Evolutionary conservation across 2,888 invertebrate genomes (phyloP).

Genomic region (Megastigmus dorsalis): DNA sequence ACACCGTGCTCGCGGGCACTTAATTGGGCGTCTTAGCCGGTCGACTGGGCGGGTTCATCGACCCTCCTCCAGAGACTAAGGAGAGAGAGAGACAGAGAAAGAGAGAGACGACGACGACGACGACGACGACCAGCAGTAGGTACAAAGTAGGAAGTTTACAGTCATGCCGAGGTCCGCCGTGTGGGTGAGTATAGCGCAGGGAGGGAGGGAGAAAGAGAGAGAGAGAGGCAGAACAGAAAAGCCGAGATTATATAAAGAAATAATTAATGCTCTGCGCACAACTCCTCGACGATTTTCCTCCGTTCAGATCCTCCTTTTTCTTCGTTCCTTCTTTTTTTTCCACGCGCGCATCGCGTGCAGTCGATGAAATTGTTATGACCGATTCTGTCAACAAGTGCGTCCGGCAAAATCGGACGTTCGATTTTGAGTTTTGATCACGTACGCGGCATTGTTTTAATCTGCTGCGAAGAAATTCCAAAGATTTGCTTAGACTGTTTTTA

Average conservation of each 20-base stretch:
- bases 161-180: constrained; percentile 26
- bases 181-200: constrained; percentile 1
- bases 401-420: no score
- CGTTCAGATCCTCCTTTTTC: background rate
- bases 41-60: constrained; percentile 49
- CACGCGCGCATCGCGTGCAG: background rate
- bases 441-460: no score
- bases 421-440: no score
- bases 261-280: constrained; percentile 45
- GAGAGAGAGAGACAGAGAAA: background rate
- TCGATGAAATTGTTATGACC: background rate
- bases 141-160: constrained; percentile 52
- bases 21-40: constrained; percentile 52
- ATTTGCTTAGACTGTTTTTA: no score
- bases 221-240: no score
- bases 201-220: background rate
- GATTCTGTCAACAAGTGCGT: constrained; percentile 3
- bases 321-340: background rate
- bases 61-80: constrained; percentile 6
- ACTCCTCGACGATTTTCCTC: constrained; percentile 12
- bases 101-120: constrained; percentile 1
- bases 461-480: no score
- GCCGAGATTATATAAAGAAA: constrained; percentile 47
- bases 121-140: constrained; percentile 25
- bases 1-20: constrained; percentile 39